phyloP scores from a whole-genome alignment of 2,797 vertebrate genomes.

The Lepus townsendii region DNA sequence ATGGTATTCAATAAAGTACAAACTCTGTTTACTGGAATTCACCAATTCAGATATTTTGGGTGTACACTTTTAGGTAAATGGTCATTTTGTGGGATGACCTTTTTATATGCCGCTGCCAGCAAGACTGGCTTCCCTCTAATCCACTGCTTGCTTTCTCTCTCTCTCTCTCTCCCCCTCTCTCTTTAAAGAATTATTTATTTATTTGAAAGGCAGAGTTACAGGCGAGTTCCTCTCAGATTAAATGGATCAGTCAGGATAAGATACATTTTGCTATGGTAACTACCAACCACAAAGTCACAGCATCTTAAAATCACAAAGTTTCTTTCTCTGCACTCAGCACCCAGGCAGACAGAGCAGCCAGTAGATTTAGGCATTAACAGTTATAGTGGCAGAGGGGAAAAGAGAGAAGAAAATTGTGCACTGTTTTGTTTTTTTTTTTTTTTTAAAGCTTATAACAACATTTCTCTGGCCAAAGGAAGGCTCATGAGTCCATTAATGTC shows the following conservation, averaged over 20 bases:
- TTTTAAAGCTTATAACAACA: slow-evolving; percentile 18
- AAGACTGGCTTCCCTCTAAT: slow-evolving; percentile 25
- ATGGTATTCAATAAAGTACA: slow-evolving; percentile 34
- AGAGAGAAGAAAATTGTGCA: neutral
- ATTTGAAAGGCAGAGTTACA: too few relatives aligned
- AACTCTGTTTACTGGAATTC: slow-evolving; percentile 46
- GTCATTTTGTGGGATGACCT: slow-evolving; percentile 22
- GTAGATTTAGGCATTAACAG: neutral
- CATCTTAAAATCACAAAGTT: slow-evolving; percentile 25
- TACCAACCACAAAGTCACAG: neutral
- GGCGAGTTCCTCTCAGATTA: neutral
- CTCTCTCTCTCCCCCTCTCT: neutral
- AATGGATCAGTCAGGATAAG: neutral
- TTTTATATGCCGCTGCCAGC: neutral
- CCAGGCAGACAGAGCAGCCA: neutral
- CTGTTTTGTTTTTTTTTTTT: neutral
- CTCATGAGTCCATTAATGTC: neutral
- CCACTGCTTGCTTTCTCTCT: neutral
- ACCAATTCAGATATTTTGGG: slow-evolving; percentile 49
- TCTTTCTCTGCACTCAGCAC: slow-evolving; percentile 24
- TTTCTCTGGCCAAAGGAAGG: neutral
- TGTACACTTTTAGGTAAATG: slow-evolving; percentile 38
- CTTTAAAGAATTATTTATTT: too few relatives aligned
- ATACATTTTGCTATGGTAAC: slow-evolving; percentile 8
- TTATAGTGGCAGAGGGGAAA: neutral